Evolutionary conservation across 2,888 invertebrate genomes (phyloP), one percentile per base, ranked within the genome.

Genomic region (Taenaris catops): DNA sequence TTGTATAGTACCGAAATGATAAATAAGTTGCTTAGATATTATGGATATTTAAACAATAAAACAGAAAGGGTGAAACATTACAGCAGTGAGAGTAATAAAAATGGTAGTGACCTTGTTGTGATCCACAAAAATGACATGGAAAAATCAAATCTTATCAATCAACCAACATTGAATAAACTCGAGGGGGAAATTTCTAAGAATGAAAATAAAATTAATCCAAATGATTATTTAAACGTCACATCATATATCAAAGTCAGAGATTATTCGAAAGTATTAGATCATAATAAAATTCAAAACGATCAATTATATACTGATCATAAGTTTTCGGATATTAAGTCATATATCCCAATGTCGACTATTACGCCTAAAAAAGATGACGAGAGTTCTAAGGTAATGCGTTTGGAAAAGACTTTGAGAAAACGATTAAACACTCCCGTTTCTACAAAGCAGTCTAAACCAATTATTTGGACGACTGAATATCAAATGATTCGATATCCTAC

Each of bases 1-100:
- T 66, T 86, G 49, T 86, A 86, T 36, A 86, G 86, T 38, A 84
- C 86, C 18, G 86, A 86, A 65, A 86, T 86, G 86, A 86, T 86
- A 41, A 86, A 86, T 47, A 86, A 84, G 52, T 58, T 86, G 46
- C 50, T 86, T 10, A 65, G 80, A 39, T 86, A 83, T 44, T 86
- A 86, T 38, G 86, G 86, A 14, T 86, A 80, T 47, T 55, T 84
- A 6, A 83, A 73, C 50, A 84, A 86, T 49, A 83, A 81, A 71
- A 79, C 79, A 5, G 81, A 81, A 26, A 74, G 66, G 58, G 38
- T 51, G 29, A 71, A 68, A 41, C 63, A 61, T 28, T 57, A 52
- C 32, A 65, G 61, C 49, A 56, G 54, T 32, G 54, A 39, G 4
- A 46, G 29, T 7, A 44, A 36, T 36, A 54, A 52, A 32, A 51